Evolutionary conservation across 2,888 invertebrate species (phyloP).

Genomic region (Cordilura impudica): DNA sequence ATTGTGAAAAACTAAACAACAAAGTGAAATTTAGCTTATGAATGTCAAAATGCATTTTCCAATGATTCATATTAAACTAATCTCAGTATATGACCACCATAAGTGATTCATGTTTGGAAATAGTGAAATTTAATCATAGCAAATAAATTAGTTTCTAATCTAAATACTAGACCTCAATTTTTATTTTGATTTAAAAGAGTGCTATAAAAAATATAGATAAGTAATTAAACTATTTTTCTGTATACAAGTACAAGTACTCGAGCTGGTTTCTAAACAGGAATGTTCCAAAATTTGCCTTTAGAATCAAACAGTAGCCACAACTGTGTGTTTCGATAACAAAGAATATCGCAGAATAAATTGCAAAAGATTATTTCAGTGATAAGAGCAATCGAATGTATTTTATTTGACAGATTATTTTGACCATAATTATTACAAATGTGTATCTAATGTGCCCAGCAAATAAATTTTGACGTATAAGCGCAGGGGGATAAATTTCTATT

Average conservation of each 20-base stretch:
- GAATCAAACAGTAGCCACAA: neutral
- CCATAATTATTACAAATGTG: neutral
- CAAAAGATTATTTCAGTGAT: neutral
- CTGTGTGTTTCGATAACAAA: neutral
- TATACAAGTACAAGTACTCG: neutral
- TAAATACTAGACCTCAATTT: neutral
- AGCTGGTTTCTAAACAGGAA: neutral
- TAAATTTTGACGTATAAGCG: no score
- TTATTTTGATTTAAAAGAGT: neutral
- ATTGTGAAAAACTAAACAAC: neutral
- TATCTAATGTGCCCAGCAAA: neutral
- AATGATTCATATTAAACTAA: slow-evolving; percentile 6
- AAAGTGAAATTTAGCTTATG: neutral
- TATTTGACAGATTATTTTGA: neutral
- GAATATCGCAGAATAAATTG: neutral
- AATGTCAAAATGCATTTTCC: neutral
- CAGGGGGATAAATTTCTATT: no score
- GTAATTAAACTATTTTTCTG: neutral
- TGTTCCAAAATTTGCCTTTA: slow-evolving; percentile 1
- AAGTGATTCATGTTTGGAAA: neutral
- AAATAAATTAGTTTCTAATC: slow-evolving; percentile 5
- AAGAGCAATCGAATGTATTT: neutral
- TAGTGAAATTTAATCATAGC: neutral
- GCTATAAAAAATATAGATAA: neutral
- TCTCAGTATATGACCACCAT: neutral